Evolutionary conservation across 2,113 vertebrate species (phyloP), one percentile per base, ranked within the genome.

Genomic region (Glaucidium brasilianum): DNA sequence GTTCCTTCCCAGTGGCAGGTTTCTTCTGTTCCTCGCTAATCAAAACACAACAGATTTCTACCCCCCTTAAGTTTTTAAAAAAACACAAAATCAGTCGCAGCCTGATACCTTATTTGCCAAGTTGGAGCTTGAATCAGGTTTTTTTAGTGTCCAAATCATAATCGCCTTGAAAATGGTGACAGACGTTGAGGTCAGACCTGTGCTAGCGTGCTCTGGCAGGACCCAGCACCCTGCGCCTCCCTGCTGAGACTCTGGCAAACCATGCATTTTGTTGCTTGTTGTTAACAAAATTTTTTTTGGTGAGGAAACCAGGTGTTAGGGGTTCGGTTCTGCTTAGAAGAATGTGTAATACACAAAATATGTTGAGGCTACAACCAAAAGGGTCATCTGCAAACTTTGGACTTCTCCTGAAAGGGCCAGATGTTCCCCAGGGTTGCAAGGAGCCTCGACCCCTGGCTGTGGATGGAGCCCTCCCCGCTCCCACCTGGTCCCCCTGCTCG

Each of bases 51-150:
- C 96, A 98, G 97, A 97, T 77, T 97, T 98, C 94, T 94, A 95
- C 96, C 64, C 91, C 85, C 93, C 95, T 94, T 80, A 93, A 95
- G 96, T 98, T 98, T 98, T 95, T 93, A 78, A 95, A 97, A 92
- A 97, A 97, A 96, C 97, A 97, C 97, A 81, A 96, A 97, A 97
- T 95, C 78, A 88, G 88, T 97, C 7, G 4, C 96, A 98, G 94
- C 92, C 97, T 95, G 92, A 87, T 97, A 92, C 95, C 97, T 97
- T 73, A 90, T 90, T 96, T 98, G 98, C 98, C 98, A 98, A 97
- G 72, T 97, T 97, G 97, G 97, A 98, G 96, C 97, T 97, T 2
- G 16, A 95, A 97, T 97, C 97, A 96, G 91, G 91, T 96, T 97
- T 97, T 97, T 97, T 94, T 97, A 96, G 96, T 97, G 97, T 96